These are phyloP conservation scores for Apotomis turbidana DNA, from an alignment of 2,888 invertebrate genomes.

Conservation along the genomic window DNA sequence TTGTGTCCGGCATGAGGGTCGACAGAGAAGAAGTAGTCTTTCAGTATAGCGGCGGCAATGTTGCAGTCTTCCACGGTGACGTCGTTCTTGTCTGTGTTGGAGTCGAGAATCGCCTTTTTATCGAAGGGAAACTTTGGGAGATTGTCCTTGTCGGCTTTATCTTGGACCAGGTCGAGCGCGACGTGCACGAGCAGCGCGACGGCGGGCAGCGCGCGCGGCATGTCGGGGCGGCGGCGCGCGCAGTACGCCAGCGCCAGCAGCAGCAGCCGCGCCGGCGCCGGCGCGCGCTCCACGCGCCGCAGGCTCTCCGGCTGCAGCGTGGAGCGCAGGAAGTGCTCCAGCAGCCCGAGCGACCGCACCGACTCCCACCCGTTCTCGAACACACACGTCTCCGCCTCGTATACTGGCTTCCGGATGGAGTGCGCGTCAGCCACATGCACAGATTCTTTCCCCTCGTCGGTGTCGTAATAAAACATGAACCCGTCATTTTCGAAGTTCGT, in stretches of 20 bases:
- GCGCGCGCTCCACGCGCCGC: constrained; percentile 44
- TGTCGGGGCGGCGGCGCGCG: constrained; percentile 46
- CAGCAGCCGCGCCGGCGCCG: constrained; percentile 51
- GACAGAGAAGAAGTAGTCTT: constrained; percentile 25
- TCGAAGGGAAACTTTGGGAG: constrained; percentile 24
- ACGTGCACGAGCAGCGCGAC: constrained; percentile 54
- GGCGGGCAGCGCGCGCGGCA: constrained; percentile 47
- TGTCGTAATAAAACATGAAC: constrained; percentile 21
- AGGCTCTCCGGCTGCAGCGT: constrained; percentile 44
- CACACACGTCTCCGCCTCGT: constrained; percentile 46
- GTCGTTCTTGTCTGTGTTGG: constrained; percentile 10
- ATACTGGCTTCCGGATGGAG: constrained; percentile 49
- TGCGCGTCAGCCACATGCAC: constrained; percentile 11
- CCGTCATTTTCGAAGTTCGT: constrained; percentile 50
- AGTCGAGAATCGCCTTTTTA: constrained; percentile 15
- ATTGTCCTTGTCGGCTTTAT: constrained; percentile 39
- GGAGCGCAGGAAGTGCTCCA: constrained; percentile 49
- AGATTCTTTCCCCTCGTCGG: background rate
- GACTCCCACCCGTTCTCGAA: constrained; percentile 59
- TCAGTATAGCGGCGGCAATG: constrained; percentile 40
- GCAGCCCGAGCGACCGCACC: constrained; percentile 45
- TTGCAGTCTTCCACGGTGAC: constrained; percentile 44
- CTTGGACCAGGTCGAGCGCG: constrained; percentile 47
- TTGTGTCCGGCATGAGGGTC: background rate
- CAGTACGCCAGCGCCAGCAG: constrained; percentile 55